A percentile compares a stretch with the other conserved stretches of the same genome.
These are phyloP conservation scores for Lordiphosa fenestrarum DNA, from an alignment of 2,888 invertebrate species.

Conservation along the genomic window DNA sequence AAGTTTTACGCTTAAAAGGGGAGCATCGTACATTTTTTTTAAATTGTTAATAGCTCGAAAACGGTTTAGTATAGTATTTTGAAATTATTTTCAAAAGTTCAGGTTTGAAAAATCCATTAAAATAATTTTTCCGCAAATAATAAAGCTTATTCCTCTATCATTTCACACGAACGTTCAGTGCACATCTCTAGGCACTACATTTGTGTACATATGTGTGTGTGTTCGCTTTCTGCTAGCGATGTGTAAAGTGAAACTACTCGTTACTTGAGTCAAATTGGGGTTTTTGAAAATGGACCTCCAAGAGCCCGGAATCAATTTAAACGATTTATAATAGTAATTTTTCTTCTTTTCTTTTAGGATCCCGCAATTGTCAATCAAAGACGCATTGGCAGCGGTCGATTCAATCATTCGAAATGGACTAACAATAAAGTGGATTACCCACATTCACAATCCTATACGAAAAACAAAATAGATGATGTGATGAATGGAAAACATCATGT, in stretches of 20 bases:
- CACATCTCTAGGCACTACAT: not conserved
- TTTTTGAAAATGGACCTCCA: too few relatives aligned
- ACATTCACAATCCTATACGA: constrained; percentile 28
- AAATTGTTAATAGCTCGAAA: too few relatives aligned
- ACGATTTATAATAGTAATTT: not conserved
- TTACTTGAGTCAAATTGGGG: not conserved
- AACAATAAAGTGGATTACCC: constrained; percentile 44
- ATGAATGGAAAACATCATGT: constrained; percentile 18
- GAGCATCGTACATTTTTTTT: too few relatives aligned
- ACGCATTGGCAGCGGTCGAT: constrained; percentile 78
- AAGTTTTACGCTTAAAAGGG: too few relatives aligned
- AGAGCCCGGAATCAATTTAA: not conserved
- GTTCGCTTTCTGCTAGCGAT: constrained; percentile 4
- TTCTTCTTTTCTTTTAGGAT: constrained; percentile 48
- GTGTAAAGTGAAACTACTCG: constrained; percentile 5
- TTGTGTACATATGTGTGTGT: too few relatives aligned
- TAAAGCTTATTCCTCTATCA: too few relatives aligned
- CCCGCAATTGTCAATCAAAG: constrained; percentile 74
- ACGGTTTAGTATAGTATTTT: too few relatives aligned
- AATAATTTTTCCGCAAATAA: too few relatives aligned
- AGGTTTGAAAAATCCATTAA: too few relatives aligned
- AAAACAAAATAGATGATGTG: constrained; percentile 42
- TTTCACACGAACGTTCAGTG: too few relatives aligned
- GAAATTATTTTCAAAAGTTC: too few relatives aligned
- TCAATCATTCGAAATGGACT: constrained; percentile 73